Evolutionary conservation across 2,113 vertebrate genomes (phyloP).

Genomic region (Rousettus leschenaultii): DNA sequence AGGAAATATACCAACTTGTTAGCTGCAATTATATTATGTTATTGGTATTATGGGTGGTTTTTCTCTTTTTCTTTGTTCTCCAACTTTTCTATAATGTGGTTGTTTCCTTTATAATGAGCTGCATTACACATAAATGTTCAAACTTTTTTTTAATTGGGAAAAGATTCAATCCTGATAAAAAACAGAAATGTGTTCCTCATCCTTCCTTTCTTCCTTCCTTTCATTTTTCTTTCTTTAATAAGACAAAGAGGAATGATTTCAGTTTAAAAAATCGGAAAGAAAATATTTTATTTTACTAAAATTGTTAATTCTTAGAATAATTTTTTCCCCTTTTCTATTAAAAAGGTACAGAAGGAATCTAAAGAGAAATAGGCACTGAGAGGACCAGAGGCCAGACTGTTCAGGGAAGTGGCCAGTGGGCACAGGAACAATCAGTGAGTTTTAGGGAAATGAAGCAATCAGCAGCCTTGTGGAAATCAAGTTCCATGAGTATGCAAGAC

Average conservation of each 20-base stretch:
- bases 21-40: background rate
- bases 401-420: background rate
- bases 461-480: background rate
- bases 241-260: background rate
- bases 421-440: background rate
- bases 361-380: background rate
- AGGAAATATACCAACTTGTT: background rate
- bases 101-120: slow-evolving; percentile 6
- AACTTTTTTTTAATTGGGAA: background rate
- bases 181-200: background rate
- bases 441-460: background rate
- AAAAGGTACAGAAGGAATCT: background rate
- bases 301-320: background rate
- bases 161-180: background rate
- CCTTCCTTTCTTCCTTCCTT: background rate
- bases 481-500: background rate
- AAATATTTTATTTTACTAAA: background rate
- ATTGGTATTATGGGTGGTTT: background rate
- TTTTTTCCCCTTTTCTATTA: slow-evolving; percentile 2
- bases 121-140: background rate
- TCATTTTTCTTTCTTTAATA: background rate
- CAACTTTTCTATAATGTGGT: background rate
- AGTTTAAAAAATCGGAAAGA: background rate
- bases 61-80: background rate
- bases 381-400: background rate